Evolutionary conservation across 37 sponge, comb jelly and placozoan species (phyloP), one percentile per base, ranked within the genome.

Genomic region (Spongia lamella): DNA sequence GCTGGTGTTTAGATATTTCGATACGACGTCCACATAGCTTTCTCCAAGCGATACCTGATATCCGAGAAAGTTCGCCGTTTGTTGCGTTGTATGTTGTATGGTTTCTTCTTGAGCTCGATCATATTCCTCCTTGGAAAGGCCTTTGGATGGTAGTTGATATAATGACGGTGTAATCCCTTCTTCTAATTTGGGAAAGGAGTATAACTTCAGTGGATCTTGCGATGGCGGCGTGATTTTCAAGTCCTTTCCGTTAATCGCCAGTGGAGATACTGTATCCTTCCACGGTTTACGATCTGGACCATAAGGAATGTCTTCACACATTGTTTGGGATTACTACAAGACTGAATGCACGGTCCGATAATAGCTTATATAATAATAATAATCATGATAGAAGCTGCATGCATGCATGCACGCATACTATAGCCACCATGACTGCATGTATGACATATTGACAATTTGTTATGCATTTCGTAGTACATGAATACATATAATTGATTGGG

Each of bases 81-180:
- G 56, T n/a, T 31, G 38, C 27, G 9, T 35, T 1, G 40, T 15
- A 9, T 36, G 22, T 0, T 29, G 54, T 24, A 20, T 37, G 33
- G 64, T 66, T 37, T 66, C 39, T 6, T 5, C 3, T 13, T 66
- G 53, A 6, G 78, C 78, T 13, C 51, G 25, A n/a, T 27, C 38
- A 7, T 17, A 7, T 33, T 77, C 38, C 40, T 53, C 13, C 17
- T 20, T 4, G 31, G 33, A 31, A 27, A 77, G 66, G 33, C 78
- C 78, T 15, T n/a, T 30, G 25, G 78, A 77, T 53, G 78, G 78
- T 2, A 77, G 66, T 35, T 77, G 78, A 40, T 77, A 77, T 35
- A 38, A 4, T 6, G 54, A 34, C 20, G 29, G 39, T 9, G 66
- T 66, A 9, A 77, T 61, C 1, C 29, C 32, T 27, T 7, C 38